Evolutionary conservation across 92 coral and sea anemone genomes (phyloP).

Genomic region (Nematostella vectensis): DNA sequence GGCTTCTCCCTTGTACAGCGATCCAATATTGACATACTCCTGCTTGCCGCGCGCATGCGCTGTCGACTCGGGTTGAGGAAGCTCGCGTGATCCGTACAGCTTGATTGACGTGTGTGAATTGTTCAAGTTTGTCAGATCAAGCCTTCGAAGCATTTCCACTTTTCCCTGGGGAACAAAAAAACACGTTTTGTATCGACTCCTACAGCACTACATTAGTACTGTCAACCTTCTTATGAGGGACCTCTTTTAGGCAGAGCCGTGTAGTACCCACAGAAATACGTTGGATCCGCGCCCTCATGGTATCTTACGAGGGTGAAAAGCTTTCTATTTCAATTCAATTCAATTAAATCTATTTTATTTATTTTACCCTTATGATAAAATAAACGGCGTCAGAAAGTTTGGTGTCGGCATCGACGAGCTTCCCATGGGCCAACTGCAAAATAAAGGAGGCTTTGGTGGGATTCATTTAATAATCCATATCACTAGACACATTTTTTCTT

Average conservation of each 20-base stretch:
- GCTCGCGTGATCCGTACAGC: conserved; percentile 23
- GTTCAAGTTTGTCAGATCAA: conserved; percentile 33
- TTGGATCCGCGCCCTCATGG: too few relatives aligned
- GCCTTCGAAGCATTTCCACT: conserved; percentile 62
- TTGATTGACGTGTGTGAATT: conserved; percentile 26
- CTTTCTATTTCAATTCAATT: too few relatives aligned
- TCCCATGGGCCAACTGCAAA: conserved; percentile 62
- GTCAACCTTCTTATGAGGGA: too few relatives aligned
- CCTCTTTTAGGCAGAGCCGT: too few relatives aligned
- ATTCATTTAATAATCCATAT: too few relatives aligned
- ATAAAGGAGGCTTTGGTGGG: too few relatives aligned
- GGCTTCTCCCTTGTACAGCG: conserved; percentile 44
- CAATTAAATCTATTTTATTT: too few relatives aligned
- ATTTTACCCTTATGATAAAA: conserved; percentile 65
- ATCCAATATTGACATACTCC: conserved; percentile 57
- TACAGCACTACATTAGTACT: too few relatives aligned
- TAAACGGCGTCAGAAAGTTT: conserved; percentile 66
- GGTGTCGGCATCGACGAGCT: conserved; percentile 60
- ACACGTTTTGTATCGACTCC: background rate
- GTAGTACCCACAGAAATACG: too few relatives aligned
- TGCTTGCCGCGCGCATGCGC: conserved; percentile 24
- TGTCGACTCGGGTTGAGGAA: conserved; percentile 48
- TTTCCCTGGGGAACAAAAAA: conserved; percentile 40
- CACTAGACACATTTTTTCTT: too few relatives aligned
- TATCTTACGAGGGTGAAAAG: too few relatives aligned